Percentiles rank a stretch among this genome's conserved stretches.
phyloP scores from a whole-genome alignment of 2,888 invertebrate species.

The Dryadula phaetusa region DNA sequence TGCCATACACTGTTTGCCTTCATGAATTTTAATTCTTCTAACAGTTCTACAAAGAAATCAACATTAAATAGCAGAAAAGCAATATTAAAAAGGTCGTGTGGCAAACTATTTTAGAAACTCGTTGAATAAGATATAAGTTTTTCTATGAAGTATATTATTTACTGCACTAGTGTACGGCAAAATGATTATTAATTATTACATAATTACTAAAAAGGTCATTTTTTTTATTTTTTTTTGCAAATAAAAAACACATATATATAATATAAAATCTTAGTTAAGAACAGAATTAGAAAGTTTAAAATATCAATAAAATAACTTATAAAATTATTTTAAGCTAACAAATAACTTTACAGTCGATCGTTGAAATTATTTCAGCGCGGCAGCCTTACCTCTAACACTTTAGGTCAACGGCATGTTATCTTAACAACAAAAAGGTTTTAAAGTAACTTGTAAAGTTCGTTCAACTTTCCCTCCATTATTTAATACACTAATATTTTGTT shows the following conservation, averaged over 20 bases:
- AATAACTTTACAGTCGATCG: background rate
- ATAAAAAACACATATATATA: no score
- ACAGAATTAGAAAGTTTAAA: no score
- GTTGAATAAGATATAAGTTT: background rate
- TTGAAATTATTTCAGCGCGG: background rate
- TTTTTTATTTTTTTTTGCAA: no score
- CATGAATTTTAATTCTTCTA: background rate
- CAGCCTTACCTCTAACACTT: constrained; percentile 7
- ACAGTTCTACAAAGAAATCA: background rate
- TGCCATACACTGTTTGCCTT: background rate
- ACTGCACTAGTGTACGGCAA: background rate
- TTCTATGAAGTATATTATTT: background rate
- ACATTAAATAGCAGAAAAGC: background rate
- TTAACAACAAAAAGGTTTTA: constrained; percentile 21
- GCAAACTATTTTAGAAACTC: background rate
- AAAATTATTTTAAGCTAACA: no score
- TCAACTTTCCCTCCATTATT: background rate
- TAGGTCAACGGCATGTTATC: constrained; percentile 37
- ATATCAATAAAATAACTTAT: no score
- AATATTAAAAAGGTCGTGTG: background rate
- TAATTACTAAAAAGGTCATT: no score
- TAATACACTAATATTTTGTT: background rate
- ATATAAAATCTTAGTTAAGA: no score
- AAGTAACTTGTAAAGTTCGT: constrained; percentile 13
- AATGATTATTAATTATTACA: background rate